Evolutionary conservation across 2,888 invertebrate species (phyloP).

Genomic region (Drosophila cognata): DNA sequence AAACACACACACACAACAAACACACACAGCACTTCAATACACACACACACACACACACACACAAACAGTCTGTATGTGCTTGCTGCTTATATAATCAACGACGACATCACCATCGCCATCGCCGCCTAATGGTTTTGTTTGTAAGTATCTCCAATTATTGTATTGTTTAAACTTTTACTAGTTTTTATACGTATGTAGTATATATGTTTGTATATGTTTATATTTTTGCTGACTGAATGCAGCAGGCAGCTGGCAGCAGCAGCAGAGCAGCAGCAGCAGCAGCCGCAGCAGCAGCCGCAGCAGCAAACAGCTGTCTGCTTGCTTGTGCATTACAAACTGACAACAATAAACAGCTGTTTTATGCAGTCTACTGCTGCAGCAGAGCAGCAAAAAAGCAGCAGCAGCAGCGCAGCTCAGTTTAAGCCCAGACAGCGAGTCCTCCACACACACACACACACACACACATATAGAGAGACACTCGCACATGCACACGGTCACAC

Average conservation of each 20-base stretch:
- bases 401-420: slow-evolving; percentile 32
- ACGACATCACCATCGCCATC: slow-evolving; percentile 43
- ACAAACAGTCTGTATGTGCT: slow-evolving; percentile 24
- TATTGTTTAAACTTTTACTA: slow-evolving; percentile 67
- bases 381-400: slow-evolving; percentile 18
- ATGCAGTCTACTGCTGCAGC: slow-evolving; percentile 40
- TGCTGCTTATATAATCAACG: slow-evolving; percentile 72
- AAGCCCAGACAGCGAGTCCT: slow-evolving; percentile 53
- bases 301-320: slow-evolving; percentile 46
- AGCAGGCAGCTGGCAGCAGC: slow-evolving; percentile 12
- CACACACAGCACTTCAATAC: slow-evolving; percentile 26
- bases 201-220: neutral
- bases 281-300: slow-evolving; percentile 13
- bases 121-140: slow-evolving; percentile 73
- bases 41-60: slow-evolving; percentile 10
- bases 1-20: slow-evolving; percentile 27
- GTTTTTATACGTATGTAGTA: slow-evolving; percentile 25
- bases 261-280: slow-evolving; percentile 8
- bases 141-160: slow-evolving; percentile 70
- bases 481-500: slow-evolving; percentile 4
- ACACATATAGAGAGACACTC: slow-evolving; percentile 13
- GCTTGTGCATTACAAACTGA: slow-evolving; percentile 43
- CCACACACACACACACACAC: slow-evolving; percentile 24
- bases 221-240: slow-evolving; percentile 22
- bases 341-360: slow-evolving; percentile 68